Evolutionary conservation across 2,888 invertebrate species (phyloP).

Genomic region (Tortrix viridana): DNA sequence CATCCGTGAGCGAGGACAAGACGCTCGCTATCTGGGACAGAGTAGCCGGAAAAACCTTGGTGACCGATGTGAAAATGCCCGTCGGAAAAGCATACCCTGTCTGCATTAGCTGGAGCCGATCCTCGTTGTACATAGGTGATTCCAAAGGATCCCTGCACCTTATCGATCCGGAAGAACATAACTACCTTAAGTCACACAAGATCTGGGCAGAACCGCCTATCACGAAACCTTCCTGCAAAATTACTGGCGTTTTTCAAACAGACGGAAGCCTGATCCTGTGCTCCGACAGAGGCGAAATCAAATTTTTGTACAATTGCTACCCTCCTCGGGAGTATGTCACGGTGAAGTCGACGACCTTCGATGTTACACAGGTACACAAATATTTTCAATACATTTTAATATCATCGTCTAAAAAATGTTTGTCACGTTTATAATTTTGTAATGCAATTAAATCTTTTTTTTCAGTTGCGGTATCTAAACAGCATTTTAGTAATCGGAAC

Average conservation of each 20-base stretch:
- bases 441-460: conserved; percentile 41
- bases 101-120: conserved; percentile 70
- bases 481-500: conserved; percentile 77
- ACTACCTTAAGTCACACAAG: conserved; percentile 60
- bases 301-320: conserved; percentile 73
- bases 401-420: not conserved
- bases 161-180: conserved; percentile 65
- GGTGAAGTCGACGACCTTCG: conserved; percentile 65
- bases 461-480: conserved; percentile 77
- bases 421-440: too few species aligned
- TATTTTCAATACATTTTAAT: not conserved
- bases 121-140: conserved; percentile 74
- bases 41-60: conserved; percentile 73
- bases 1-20: conserved; percentile 85
- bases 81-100: conserved; percentile 70
- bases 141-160: conserved; percentile 74
- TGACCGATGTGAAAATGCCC: conserved; percentile 67
- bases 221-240: conserved; percentile 66
- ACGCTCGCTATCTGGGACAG: conserved; percentile 84
- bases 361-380: conserved; percentile 72
- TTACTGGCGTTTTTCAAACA: conserved; percentile 71
- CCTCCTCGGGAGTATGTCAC: conserved; percentile 70
- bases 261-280: conserved; percentile 71
- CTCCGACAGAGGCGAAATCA: conserved; percentile 76
- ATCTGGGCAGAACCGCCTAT: conserved; percentile 70